These are phyloP conservation scores for Pseudorhiza aurosa DNA, from an alignment of 30 jellyfish, hydroid and myxozoan genomes.

Conservation along the genomic window DNA sequence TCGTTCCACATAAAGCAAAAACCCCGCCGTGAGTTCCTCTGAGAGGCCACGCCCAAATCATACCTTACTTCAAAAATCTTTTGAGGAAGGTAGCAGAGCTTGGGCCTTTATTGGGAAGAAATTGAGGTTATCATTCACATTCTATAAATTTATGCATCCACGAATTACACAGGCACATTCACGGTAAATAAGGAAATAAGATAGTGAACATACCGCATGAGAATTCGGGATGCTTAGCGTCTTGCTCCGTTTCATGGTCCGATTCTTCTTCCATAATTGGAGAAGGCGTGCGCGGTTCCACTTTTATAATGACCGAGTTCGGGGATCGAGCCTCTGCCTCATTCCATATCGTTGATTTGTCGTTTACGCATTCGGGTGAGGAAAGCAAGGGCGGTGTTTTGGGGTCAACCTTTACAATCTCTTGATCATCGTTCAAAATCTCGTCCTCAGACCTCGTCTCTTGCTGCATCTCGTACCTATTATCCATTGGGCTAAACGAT, in stretches of 20 bases:
- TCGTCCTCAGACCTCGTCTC: constrained; percentile 25
- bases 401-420: constrained; percentile 44
- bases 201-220: neutral
- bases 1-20: too few species aligned
- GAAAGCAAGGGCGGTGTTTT: constrained; percentile 60
- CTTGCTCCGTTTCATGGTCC: neutral
- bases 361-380: constrained; percentile 26
- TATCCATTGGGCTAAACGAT: constrained; percentile 9
- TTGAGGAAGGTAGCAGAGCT: too few species aligned
- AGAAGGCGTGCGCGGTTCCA: constrained; percentile 72
- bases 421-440: constrained; percentile 31
- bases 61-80: too few species aligned
- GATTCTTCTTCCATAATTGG: constrained; percentile 30
- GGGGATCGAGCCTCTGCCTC: constrained; percentile 52
- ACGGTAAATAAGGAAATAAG: too few species aligned
- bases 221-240: neutral
- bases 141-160: too few species aligned
- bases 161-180: neutral
- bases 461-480: neutral
- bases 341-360: constrained; percentile 27
- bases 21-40: too few species aligned
- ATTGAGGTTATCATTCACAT: too few species aligned
- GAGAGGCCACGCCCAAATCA: too few species aligned
- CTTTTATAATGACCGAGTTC: constrained; percentile 54
- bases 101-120: too few species aligned